A percentile compares a stretch with the other conserved stretches of the same genome.
Conservation (phyloP, 2,113 vertebrate species). For the Parotia lawesii region DNA sequence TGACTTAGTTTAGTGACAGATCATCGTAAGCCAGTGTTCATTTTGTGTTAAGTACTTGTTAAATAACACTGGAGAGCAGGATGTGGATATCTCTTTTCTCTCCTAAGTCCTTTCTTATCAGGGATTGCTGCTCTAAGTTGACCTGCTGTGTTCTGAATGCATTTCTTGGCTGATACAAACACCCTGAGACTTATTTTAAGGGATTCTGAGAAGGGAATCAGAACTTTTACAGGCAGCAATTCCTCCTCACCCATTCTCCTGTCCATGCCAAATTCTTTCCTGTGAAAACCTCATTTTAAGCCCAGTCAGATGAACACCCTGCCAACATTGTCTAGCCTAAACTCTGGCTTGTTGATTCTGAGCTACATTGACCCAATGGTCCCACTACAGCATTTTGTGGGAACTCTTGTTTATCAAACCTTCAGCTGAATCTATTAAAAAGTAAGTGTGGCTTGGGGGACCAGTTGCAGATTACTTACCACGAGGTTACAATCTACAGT, state of each 20-base stretch:
- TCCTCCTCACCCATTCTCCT: neutral
- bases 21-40: neutral
- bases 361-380: neutral
- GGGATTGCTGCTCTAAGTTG: neutral
- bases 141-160: neutral
- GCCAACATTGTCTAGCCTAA: neutral
- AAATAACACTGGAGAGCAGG: neutral
- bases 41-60: neutral
- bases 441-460: neutral
- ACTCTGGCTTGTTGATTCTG: neutral
- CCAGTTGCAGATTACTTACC: neutral
- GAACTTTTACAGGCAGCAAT: neutral
- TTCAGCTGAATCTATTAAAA: neutral
- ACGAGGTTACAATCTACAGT: accelerated
- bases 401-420: neutral
- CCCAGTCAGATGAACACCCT: neutral
- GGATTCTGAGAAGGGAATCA: neutral
- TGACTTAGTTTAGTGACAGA: neutral
- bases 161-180: neutral
- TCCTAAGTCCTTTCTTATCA: neutral
- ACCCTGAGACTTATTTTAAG: neutral
- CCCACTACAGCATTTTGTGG: neutral
- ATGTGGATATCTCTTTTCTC: neutral
- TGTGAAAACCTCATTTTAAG: neutral
- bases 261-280: neutral